Base-by-base conservation (phyloP, 2,113 vertebrate species). In the Hipposideros armiger region DNA sequence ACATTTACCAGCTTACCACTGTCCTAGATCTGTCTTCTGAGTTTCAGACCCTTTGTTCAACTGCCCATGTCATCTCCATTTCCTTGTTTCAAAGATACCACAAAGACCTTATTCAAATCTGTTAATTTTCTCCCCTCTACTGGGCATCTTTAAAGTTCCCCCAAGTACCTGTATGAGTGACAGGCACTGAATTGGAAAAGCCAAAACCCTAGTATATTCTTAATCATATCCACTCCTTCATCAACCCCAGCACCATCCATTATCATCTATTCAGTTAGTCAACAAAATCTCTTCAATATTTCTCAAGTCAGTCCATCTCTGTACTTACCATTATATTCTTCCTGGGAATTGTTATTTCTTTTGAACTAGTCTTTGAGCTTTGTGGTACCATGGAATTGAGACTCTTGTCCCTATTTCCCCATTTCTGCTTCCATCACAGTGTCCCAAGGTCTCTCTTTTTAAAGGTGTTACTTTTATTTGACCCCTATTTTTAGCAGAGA, bases 211-310 rank as follows among this genome's bases (percentile, higher is more conserved):
- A 36, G 5, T 0, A 54, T 52, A 62, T 70, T 76, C 28, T 47
- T 52, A 50, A 64, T 88, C 32, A 26, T 16, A 36, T 28, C 7
- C 83, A 20, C 28, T 26, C 26, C 52, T 86, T 72, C 32, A 16
- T 66, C 52, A 72, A 0, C 13, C 10, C 6, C 22, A 40, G 4
- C 3, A 47, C 3, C 1, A 47, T 6, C 20, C 30, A n/a, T 30
- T 36, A 32, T 20, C 42, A 60, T 45, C 24, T 54, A 11, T 42
- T 28, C 7, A 50, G 20, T 47, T 32, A 26, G 81, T 88, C 54
- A 84, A 60, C 10, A 60, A 74, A 40, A 54, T 14, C 54, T 56
- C 54, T 64, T 82, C 36, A 90, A 7, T 54, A n/a, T n/a, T 90
- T 87, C 60, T 77, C 10, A 24, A 22, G 26, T 87, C 16, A 67